phyloP scores from a whole-genome alignment of 2,888 invertebrate genomes.

The Encarsia formosa region DNA sequence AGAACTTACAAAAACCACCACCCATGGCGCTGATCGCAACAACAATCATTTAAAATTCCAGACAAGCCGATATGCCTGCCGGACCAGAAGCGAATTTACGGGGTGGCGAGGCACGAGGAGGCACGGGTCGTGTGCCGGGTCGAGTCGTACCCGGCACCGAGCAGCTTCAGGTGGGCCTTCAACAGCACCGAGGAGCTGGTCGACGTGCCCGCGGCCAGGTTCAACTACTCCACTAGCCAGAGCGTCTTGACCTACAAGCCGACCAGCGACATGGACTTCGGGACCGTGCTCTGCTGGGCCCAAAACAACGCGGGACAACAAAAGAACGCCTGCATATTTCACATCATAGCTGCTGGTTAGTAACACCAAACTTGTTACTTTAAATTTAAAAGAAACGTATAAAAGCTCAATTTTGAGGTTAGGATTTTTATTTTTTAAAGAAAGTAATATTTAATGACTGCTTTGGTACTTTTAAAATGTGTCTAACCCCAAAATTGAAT shows the following conservation, averaged over 20 bases:
- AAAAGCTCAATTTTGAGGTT: too few species aligned
- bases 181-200: slow-evolving; percentile 82
- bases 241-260: slow-evolving; percentile 70
- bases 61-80: slow-evolving; percentile 79
- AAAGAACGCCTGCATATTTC: slow-evolving; percentile 69
- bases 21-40: too few species aligned
- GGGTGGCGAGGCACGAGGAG: slow-evolving; percentile 77
- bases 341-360: slow-evolving; percentile 64
- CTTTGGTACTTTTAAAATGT: too few species aligned
- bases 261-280: slow-evolving; percentile 70
- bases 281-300: slow-evolving; percentile 71
- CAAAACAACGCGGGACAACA: slow-evolving; percentile 70
- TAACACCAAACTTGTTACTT: too few species aligned
- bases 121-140: slow-evolving; percentile 78
- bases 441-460: too few species aligned
- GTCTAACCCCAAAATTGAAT: too few species aligned
- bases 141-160: slow-evolving; percentile 78
- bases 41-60: slow-evolving; percentile 48
- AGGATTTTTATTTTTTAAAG: too few species aligned
- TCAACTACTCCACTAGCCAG: slow-evolving; percentile 59
- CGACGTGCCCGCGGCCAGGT: slow-evolving; percentile 70
- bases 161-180: slow-evolving; percentile 82
- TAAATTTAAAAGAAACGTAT: too few species aligned
- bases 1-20: too few species aligned
- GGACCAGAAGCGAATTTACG: slow-evolving; percentile 74